These are phyloP conservation scores for Cottus gobio DNA, from an alignment of 2,113 vertebrate genomes.

Conservation along the genomic window DNA sequence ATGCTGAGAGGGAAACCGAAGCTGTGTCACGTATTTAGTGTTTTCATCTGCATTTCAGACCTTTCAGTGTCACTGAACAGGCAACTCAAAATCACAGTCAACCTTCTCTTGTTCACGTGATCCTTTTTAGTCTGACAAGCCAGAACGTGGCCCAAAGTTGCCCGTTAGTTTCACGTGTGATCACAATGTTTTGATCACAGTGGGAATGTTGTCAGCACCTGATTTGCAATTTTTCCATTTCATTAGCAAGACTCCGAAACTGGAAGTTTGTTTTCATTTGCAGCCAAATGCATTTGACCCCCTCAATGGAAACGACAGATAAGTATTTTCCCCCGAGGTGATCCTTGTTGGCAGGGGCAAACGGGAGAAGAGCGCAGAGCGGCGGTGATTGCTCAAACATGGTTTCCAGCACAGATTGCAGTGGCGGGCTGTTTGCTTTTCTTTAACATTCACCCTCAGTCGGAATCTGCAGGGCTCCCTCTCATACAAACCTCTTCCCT, in stretches of 20 bases:
- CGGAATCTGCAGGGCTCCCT: constrained; percentile 54
- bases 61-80: not conserved
- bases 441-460: constrained; percentile 69
- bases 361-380: constrained; percentile 11
- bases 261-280: constrained; percentile 70
- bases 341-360: constrained; percentile 58
- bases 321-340: constrained; percentile 62
- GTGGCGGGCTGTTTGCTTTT: constrained; percentile 68
- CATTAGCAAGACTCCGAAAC: constrained; percentile 46
- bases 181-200: constrained; percentile 38
- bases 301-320: constrained; percentile 64
- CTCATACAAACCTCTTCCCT: constrained; percentile 41
- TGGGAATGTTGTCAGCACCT: constrained; percentile 27
- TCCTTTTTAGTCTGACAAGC: constrained; percentile 6
- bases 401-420: constrained; percentile 67
- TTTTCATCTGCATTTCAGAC: constrained; percentile 2
- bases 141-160: constrained; percentile 29
- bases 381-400: constrained; percentile 61
- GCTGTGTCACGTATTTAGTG: not conserved
- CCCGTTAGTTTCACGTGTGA: constrained; percentile 12
- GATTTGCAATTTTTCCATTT: constrained; percentile 57
- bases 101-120: not conserved
- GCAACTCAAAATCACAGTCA: not conserved
- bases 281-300: constrained; percentile 72
- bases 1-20: not conserved